Evolutionary conservation across 2,113 vertebrate species (phyloP).

Genomic region (Marcusenius ussheri): DNA sequence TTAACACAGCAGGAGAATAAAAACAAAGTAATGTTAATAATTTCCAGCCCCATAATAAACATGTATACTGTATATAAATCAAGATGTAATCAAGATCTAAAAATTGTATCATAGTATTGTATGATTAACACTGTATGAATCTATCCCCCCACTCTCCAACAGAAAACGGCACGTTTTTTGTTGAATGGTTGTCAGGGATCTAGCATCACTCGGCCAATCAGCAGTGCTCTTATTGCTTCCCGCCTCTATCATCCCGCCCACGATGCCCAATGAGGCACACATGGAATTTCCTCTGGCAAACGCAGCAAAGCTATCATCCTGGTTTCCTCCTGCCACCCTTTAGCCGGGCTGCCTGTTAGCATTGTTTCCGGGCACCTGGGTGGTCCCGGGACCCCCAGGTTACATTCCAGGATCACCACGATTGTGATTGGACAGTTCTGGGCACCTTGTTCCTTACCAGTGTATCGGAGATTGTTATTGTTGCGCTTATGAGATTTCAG

Average conservation of each 20-base stretch:
- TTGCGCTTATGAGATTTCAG: background rate
- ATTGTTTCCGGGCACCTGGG: background rate
- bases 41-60: background rate
- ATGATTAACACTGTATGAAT: background rate
- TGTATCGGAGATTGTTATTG: background rate
- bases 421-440: background rate
- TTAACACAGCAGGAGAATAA: background rate
- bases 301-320: background rate
- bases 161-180: slow-evolving; percentile 35
- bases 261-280: background rate
- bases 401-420: background rate
- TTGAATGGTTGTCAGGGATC: background rate
- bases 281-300: background rate
- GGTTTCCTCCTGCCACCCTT: background rate
- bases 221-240: background rate
- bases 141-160: background rate
- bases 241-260: background rate
- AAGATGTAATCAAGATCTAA: background rate
- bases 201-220: background rate
- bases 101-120: background rate
- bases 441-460: background rate
- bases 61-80: background rate
- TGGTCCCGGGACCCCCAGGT: background rate
- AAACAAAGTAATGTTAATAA: background rate
- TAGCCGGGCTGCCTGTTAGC: background rate